These are phyloP conservation scores for Thecophora atra DNA, from an alignment of 2,888 invertebrate genomes.

Conservation along the genomic window DNA sequence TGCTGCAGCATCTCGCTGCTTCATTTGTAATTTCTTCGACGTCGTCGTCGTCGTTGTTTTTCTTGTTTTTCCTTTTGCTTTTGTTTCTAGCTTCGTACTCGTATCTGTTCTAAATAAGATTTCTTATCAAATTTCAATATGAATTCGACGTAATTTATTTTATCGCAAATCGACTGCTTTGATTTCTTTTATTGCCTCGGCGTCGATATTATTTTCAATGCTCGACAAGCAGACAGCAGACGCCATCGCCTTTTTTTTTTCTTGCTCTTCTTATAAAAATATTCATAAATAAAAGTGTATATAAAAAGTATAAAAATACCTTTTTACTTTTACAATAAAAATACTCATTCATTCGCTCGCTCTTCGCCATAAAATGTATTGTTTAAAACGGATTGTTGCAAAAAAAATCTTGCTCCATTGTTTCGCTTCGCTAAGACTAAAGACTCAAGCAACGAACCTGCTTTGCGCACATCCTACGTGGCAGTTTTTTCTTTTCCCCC, in stretches of 20 bases:
- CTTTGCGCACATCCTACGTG: background rate
- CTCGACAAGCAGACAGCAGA: too few species aligned
- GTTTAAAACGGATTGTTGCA: too few species aligned
- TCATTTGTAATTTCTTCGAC: background rate
- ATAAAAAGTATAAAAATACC: too few species aligned
- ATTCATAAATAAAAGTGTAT: too few species aligned
- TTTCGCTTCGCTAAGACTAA: slow-evolving; percentile 1
- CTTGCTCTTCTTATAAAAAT: background rate
- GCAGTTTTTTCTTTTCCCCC: background rate
- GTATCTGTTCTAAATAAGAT: slow-evolving; percentile 27
- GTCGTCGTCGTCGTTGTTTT: background rate
- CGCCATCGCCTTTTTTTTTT: background rate
- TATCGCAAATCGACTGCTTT: slow-evolving; percentile 11
- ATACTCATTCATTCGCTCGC: too few species aligned
- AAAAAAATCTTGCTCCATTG: too few species aligned
- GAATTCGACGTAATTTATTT: slow-evolving; percentile 32
- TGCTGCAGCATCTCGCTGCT: background rate
- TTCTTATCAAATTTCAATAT: slow-evolving; percentile 34
- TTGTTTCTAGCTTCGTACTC: slow-evolving; percentile 12
- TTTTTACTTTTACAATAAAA: too few species aligned
- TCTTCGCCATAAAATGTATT: too few species aligned
- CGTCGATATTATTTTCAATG: background rate
- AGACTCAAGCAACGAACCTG: slow-evolving; percentile 25
- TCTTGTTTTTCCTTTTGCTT: too few species aligned
- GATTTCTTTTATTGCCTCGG: slow-evolving; percentile 7